Percentiles rank a stretch among this genome's conserved stretches.
Evolutionary conservation across 92 coral and sea anemone species (phyloP).

Genomic region (Paragorgia papillata): DNA sequence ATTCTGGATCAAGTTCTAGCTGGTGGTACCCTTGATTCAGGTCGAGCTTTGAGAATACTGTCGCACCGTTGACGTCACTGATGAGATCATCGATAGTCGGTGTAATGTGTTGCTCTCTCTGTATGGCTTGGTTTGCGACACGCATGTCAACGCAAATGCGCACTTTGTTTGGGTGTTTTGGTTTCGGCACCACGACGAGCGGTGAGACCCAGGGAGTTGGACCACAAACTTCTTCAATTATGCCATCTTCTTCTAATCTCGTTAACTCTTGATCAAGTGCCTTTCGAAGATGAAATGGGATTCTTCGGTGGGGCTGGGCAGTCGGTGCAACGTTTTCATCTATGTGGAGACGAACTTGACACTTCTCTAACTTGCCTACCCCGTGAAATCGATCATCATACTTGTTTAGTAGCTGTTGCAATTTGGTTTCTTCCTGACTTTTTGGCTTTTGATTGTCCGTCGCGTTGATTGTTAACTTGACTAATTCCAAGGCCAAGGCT

Average conservation of each 20-base stretch:
- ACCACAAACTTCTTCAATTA: slow-evolving; percentile 53
- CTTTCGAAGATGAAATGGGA: slow-evolving; percentile 55
- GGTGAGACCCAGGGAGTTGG: slow-evolving; percentile 68
- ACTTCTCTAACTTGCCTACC: slow-evolving; percentile 52
- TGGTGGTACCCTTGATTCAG: slow-evolving; percentile 61
- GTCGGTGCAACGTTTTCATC: slow-evolving; percentile 58
- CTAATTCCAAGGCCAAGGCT: slow-evolving; percentile 23
- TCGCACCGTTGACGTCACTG: slow-evolving; percentile 47
- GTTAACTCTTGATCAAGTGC: slow-evolving; percentile 48
- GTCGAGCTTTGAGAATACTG: slow-evolving; percentile 59
- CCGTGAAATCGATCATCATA: slow-evolving; percentile 54
- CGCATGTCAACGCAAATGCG: slow-evolving; percentile 63
- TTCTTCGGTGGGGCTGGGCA: slow-evolving; percentile 48
- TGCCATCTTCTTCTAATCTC: slow-evolving; percentile 48
- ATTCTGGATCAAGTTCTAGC: slow-evolving; percentile 44
- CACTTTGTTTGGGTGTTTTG: slow-evolving; percentile 38
- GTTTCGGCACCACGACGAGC: slow-evolving; percentile 54
- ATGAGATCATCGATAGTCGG: slow-evolving; percentile 60
- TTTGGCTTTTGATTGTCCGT: too few relatives aligned
- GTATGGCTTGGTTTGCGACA: slow-evolving; percentile 53
- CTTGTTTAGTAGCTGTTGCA: slow-evolving; percentile 26
- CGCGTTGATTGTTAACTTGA: slow-evolving; percentile 8
- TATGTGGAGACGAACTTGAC: slow-evolving; percentile 52
- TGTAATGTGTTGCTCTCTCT: slow-evolving; percentile 54
- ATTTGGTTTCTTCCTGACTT: not conserved